These are phyloP conservation scores for Acanthoscelides obtectus DNA, from an alignment of 2,888 invertebrate species.

Conservation along the genomic window DNA sequence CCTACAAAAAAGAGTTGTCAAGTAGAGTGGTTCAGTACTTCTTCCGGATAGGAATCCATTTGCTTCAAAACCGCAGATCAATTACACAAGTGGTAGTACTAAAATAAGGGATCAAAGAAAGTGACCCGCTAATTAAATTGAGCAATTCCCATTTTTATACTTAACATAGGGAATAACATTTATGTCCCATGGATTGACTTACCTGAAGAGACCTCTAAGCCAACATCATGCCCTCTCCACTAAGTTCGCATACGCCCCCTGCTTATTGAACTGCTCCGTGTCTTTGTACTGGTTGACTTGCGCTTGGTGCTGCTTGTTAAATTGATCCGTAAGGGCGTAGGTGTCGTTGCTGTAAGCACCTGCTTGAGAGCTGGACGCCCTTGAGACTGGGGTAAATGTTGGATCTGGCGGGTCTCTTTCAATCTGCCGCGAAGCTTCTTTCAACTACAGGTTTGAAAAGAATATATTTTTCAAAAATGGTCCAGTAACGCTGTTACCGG, in stretches of 20 bases:
- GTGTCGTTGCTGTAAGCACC: constrained; percentile 42
- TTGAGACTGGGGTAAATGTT: constrained; percentile 4
- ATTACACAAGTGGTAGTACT: too few relatives aligned
- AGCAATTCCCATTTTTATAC: too few relatives aligned
- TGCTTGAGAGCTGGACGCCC: constrained; percentile 13
- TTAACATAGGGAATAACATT: too few relatives aligned
- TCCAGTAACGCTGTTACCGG: too few relatives aligned
- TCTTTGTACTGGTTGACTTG: constrained; percentile 28
- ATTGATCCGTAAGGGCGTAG: constrained; percentile 42
- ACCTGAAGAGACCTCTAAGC: constrained; percentile 31
- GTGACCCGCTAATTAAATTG: too few relatives aligned
- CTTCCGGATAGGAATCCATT: too few relatives aligned
- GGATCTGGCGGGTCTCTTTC: constrained; percentile 13
- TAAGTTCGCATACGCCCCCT: constrained; percentile 23
- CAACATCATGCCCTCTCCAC: constrained; percentile 44
- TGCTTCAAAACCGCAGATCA: too few relatives aligned
- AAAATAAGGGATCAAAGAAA: too few relatives aligned
- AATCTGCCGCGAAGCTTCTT: background rate
- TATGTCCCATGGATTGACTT: too few relatives aligned
- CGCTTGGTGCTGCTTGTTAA: constrained; percentile 32
- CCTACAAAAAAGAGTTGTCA: constrained; percentile 16
- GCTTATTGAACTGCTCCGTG: background rate
- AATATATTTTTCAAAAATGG: too few relatives aligned
- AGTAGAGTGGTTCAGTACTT: too few relatives aligned
- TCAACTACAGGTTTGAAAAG: background rate